A percentile compares a stretch with the other conserved stretches of the same genome.
phyloP scores from a whole-genome alignment of 2,113 vertebrate genomes.

The Coreoperca whiteheadi region DNA sequence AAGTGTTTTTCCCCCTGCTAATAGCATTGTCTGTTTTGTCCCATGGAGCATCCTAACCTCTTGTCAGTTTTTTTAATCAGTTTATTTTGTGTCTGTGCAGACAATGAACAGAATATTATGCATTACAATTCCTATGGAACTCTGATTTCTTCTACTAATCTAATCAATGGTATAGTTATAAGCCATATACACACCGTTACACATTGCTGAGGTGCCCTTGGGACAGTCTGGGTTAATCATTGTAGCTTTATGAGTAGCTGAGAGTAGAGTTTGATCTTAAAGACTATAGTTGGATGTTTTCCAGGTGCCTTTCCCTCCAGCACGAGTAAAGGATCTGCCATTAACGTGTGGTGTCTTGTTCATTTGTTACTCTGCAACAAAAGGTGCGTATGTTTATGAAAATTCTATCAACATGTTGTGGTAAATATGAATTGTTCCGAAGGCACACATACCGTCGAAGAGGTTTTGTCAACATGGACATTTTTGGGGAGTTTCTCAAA shows the following conservation, averaged over 20 bases:
- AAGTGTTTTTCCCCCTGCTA: not conserved
- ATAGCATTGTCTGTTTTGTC: not conserved
- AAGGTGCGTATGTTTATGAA: not conserved
- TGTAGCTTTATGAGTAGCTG: not conserved
- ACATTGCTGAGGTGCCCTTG: not conserved
- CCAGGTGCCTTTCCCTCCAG: not conserved
- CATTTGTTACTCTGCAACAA: not conserved
- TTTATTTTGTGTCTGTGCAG: not conserved
- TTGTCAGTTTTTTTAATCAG: not conserved
- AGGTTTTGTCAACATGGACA: too few species aligned
- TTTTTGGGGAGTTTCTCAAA: not conserved
- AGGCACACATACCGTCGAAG: too few species aligned
- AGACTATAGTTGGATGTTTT: not conserved
- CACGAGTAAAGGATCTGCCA: not conserved
- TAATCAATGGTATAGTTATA: not conserved
- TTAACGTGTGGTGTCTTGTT: not conserved
- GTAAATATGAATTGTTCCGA: not conserved
- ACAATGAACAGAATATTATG: not conserved
- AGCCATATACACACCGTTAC: not conserved
- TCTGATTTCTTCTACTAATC: not conserved
- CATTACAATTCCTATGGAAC: not conserved
- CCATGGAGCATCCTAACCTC: not conserved
- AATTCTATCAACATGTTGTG: not conserved
- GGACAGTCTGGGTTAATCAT: not conserved
- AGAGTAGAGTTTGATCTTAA: not conserved